These are phyloP conservation scores for Zoanthus sociatus DNA, from an alignment of 92 coral and sea anemone species.

Conservation along the genomic window DNA sequence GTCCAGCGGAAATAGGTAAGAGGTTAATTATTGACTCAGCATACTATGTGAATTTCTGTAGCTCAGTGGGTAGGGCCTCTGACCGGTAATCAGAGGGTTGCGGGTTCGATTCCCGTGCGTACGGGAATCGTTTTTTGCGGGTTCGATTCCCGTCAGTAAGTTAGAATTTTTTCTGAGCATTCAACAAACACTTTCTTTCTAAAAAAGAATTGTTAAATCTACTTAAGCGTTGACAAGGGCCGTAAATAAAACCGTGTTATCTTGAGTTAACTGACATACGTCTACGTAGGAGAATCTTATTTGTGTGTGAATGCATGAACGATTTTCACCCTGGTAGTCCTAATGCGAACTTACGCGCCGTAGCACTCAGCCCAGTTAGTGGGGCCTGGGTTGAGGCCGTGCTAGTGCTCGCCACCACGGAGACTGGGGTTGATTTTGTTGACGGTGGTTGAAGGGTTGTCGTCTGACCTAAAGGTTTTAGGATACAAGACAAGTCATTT, in stretches of 20 bases:
- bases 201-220: no score
- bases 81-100: no score
- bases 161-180: no score
- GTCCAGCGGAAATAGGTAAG: no score
- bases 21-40: no score
- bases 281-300: not conserved
- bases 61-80: no score
- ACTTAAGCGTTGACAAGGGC: no score
- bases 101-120: no score
- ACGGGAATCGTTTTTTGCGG: no score
- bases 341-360: conserved; percentile 27
- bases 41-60: no score
- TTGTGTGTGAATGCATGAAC: not conserved
- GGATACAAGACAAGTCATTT: conserved; percentile 20
- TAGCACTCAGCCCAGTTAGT: conserved; percentile 10
- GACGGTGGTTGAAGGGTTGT: conserved; percentile 39
- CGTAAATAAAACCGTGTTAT: not conserved
- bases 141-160: no score
- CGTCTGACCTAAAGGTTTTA: conserved; percentile 29
- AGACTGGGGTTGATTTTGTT: conserved; percentile 42
- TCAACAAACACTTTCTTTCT: no score
- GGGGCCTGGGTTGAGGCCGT: conserved; percentile 49
- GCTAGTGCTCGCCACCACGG: conserved; percentile 44
- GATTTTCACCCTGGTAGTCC: not conserved
- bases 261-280: not conserved